Evolutionary conservation across 2,888 invertebrate species (phyloP).

Genomic region (Calameuta idolon): DNA sequence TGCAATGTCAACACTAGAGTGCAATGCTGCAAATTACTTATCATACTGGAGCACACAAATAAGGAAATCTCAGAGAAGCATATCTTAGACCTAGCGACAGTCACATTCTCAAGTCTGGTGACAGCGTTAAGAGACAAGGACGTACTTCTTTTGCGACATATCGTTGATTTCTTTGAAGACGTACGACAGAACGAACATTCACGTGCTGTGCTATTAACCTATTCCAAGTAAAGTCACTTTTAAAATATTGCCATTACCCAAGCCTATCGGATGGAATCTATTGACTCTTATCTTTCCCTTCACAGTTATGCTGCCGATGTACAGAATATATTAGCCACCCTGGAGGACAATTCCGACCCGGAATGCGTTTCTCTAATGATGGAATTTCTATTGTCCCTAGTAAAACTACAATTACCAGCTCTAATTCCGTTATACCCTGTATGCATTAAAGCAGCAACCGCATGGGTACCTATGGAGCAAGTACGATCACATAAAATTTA

Average conservation of each 20-base stretch:
- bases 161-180: conserved; percentile 71
- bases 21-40: conserved; percentile 70
- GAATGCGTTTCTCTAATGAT: conserved; percentile 69
- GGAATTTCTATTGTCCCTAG: conserved; percentile 68
- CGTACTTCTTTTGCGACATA: conserved; percentile 67
- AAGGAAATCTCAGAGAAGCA: conserved; percentile 68
- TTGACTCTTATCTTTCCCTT: conserved; percentile 18
- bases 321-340: conserved; percentile 60
- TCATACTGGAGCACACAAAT: conserved; percentile 69
- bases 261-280: not conserved
- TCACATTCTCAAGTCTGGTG: conserved; percentile 68
- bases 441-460: conserved; percentile 66
- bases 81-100: conserved; percentile 67
- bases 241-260: conserved; percentile 26
- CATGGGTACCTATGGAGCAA: conserved; percentile 68
- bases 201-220: conserved; percentile 53
- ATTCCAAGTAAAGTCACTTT: conserved; percentile 46
- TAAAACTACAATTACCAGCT: conserved; percentile 65
- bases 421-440: conserved; percentile 63
- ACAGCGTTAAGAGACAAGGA: conserved; percentile 68
- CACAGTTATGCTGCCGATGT: conserved; percentile 64
- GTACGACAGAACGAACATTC: conserved; percentile 63
- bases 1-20: conserved; percentile 66
- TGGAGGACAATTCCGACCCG: conserved; percentile 58
- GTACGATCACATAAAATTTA: conserved; percentile 30